phyloP scores from a whole-genome alignment of 2,113 vertebrate genomes.

The Panthera uncia region DNA sequence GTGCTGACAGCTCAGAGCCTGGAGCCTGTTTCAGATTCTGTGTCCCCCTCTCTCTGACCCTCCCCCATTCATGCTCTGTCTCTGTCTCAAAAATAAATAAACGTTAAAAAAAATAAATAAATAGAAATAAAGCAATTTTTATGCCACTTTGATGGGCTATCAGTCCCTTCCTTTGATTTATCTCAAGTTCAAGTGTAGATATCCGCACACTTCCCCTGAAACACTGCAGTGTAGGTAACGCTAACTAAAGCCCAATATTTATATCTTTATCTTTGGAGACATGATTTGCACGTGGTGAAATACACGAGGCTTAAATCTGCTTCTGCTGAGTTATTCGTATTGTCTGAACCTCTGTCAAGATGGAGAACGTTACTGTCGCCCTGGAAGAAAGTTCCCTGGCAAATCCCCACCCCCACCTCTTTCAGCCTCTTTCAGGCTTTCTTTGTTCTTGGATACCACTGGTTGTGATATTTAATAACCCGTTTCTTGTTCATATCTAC shows the following conservation, averaged over 20 bases:
- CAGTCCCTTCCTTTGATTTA: not conserved
- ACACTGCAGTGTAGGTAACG: not conserved
- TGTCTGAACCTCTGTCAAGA: not conserved
- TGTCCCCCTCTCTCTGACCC: too few relatives aligned
- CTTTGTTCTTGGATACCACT: not conserved
- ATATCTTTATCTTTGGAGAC: conserved; percentile 18
- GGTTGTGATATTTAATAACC: conserved; percentile 35
- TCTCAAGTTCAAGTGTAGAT: not conserved
- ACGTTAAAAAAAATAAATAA: too few relatives aligned
- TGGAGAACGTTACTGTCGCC: accelerated
- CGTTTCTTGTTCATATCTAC: not conserved
- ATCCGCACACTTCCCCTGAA: not conserved
- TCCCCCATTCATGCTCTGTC: too few relatives aligned
- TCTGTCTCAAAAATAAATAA: too few relatives aligned
- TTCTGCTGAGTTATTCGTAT: not conserved
- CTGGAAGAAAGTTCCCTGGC: not conserved
- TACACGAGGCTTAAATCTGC: not conserved
- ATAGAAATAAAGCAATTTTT: not conserved
- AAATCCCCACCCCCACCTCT: not conserved
- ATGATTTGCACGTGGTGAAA: not conserved
- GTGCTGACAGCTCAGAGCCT: too few relatives aligned
- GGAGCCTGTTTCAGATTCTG: too few relatives aligned
- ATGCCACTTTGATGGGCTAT: not conserved
- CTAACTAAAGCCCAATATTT: not conserved
- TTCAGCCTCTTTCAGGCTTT: not conserved